Base-by-base conservation (phyloP, 2,797 vertebrate species). In the Pitangus sulphuratus region DNA sequence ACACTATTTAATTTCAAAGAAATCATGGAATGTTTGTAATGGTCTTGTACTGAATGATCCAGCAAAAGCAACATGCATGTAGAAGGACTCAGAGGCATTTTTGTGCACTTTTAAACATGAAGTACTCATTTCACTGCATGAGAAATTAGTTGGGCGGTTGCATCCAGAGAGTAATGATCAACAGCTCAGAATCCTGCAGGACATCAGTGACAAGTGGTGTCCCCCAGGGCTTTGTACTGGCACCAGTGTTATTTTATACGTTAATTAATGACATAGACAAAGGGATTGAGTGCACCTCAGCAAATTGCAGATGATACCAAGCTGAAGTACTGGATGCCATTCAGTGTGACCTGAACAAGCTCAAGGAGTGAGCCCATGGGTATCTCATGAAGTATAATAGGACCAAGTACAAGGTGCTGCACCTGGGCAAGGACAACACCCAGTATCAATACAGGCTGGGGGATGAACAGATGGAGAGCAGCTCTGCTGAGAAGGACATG, bases 311-410 rank as follows among this genome's bases (percentile, higher is more conserved):
- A 16, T 51, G 8, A 33, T 30, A 57, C 4, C 39, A 71, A 58
- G 17, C 2, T 40, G 20, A 57, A 71, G n/a, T 37, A 11, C 0
- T 0, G 7, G 2, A 37, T 45, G 8, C 5, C 17, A 22, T 57
- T 24, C 33, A 50, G 9, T 50, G 9, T 12, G 24, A 51, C 16
- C 20, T 15, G 17, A 14, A 21, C 4, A 77, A 57, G 37, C 3
- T 62, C 28, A 15, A 51, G 47, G 31, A 4, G 9, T 30, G 30
- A 16, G 20, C 8, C 12, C 11, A 11, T 51, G 24, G 28, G 20
- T 70, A 37, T 44, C 20, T 64, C 16, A 30, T 9, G 8, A 7
- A 8, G 0, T 56, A 26, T n/a, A 20, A 37, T 25, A 69, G 37
- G 26, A 83, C 8, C 19, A 57, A 33, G 24, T 44, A 9, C 24